Percentiles rank a stretch among this genome's conserved stretches.
Evolutionary conservation across 2,113 vertebrate genomes (phyloP).

Genomic region (Eolophus roseicapilla): DNA sequence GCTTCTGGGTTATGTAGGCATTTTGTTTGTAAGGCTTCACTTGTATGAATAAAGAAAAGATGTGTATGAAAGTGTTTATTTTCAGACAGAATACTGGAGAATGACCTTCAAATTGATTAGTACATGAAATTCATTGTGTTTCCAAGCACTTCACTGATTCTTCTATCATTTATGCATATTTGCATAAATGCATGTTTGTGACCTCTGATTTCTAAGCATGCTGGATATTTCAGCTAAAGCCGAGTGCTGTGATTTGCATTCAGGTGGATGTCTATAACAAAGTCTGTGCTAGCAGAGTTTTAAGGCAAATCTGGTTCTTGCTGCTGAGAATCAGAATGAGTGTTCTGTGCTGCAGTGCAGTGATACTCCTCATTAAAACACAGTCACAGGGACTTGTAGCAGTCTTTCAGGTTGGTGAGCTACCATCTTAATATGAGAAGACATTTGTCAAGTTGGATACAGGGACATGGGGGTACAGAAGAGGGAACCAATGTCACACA

Average conservation of each 20-base stretch:
- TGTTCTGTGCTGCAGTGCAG: not conserved
- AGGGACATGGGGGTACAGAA: not conserved
- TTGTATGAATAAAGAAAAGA: not conserved
- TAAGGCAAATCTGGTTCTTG: not conserved
- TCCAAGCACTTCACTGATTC: not conserved
- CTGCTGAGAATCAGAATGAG: not conserved
- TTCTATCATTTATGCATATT: not conserved
- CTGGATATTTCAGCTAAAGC: not conserved
- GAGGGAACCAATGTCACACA: not conserved
- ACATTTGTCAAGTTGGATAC: not conserved
- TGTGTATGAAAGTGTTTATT: not conserved
- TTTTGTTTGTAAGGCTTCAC: not conserved
- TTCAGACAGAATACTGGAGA: too few relatives aligned
- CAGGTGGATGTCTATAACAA: not conserved
- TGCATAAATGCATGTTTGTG: not conserved
- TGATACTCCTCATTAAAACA: not conserved
- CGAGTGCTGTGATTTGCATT: not conserved
- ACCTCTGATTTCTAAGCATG: not conserved
- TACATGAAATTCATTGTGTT: not conserved
- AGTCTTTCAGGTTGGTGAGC: not conserved
- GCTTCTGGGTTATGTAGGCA: not conserved
- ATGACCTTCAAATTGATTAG: not conserved
- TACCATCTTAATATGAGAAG: not conserved
- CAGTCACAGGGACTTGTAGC: not conserved
- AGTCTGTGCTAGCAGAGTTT: not conserved